A percentile compares a stretch with the other conserved stretches of the same genome.
Conservation (phyloP, 2,113 vertebrate species). For the Garra rufa region DNA sequence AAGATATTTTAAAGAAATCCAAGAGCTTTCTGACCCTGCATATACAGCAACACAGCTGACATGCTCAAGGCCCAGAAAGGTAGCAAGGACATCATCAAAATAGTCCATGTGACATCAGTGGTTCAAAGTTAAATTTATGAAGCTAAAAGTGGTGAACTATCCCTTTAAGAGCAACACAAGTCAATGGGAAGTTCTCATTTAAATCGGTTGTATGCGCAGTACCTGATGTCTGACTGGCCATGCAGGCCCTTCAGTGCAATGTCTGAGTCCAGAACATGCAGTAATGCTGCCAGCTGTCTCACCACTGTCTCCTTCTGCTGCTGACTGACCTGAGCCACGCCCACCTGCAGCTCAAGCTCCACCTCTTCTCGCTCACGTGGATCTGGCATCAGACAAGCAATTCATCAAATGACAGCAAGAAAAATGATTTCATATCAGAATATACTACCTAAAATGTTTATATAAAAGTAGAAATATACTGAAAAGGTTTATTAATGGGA, state of each 20-base stretch:
- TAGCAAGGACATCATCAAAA: too few species aligned
- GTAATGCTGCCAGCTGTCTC: constrained; percentile 84
- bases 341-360: constrained; percentile 89
- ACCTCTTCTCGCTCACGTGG: constrained; percentile 80
- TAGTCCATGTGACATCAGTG: too few species aligned
- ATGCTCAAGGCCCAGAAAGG: too few species aligned
- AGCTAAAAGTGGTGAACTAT: too few species aligned
- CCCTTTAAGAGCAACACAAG: not conserved
- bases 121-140: too few species aligned
- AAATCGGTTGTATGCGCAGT: constrained; percentile 54
- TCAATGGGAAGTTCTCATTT: not conserved
- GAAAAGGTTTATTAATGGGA: not conserved
- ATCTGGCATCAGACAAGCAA: constrained; percentile 52
- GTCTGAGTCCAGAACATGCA: constrained; percentile 84
- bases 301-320: constrained; percentile 84
- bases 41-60: too few species aligned
- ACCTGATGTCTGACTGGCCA: constrained; percentile 89
- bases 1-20: too few species aligned
- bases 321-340: constrained; percentile 79
- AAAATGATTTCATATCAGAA: not conserved
- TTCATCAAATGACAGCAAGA: not conserved
- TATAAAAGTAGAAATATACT: not conserved
- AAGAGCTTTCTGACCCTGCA: too few species aligned
- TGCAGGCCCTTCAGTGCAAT: constrained; percentile 84
- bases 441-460: not conserved